Conservation (phyloP, 1,140 invertebrate species). For the Apocrypta bakeri region DNA sequence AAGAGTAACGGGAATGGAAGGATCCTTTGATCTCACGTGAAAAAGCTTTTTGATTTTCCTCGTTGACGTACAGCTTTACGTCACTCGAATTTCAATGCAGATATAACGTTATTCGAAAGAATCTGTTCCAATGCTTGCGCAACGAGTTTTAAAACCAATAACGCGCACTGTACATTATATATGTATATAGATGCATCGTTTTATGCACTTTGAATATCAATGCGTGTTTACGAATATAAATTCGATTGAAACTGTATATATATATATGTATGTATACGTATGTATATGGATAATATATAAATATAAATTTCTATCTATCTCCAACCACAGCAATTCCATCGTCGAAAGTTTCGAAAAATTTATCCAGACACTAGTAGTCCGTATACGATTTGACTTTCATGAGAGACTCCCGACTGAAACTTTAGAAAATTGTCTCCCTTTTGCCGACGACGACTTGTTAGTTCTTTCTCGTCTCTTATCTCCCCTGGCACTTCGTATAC, state of each 20-base stretch:
- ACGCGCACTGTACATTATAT: not conserved
- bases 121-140: not conserved
- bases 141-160: not conserved
- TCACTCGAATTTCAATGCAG: constrained; percentile 25
- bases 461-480: not conserved
- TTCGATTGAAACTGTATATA: too few relatives aligned
- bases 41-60: constrained; percentile 30
- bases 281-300: too few relatives aligned
- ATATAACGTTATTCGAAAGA: not conserved
- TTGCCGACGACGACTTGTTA: not conserved
- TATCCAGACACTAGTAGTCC: not conserved
- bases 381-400: not conserved
- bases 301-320: not conserved
- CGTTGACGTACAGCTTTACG: constrained; percentile 2
- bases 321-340: not conserved
- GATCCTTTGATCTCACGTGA: constrained; percentile 28
- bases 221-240: not conserved
- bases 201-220: too few relatives aligned
- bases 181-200: too few relatives aligned
- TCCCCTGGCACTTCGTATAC: not conserved
- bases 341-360: not conserved
- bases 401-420: not conserved
- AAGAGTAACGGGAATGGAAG: constrained; percentile 19
- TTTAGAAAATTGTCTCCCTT: not conserved
- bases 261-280: too few relatives aligned